Conservation (phyloP, 1,140 invertebrate species). For the Adoxophyes honmai region DNA sequence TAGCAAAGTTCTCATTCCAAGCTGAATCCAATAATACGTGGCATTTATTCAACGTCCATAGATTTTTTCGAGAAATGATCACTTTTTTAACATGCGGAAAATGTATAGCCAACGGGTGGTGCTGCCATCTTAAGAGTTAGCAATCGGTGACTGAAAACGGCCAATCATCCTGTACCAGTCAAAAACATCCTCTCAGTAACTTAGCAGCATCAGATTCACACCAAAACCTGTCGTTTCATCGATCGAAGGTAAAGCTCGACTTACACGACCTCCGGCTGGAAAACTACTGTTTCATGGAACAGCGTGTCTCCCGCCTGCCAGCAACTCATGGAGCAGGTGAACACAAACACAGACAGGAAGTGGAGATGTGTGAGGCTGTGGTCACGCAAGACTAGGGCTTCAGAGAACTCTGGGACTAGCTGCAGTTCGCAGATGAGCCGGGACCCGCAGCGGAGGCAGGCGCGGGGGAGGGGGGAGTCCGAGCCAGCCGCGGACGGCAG, state of each 20-base stretch:
- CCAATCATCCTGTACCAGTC: no score
- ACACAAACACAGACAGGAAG: constrained; percentile 89
- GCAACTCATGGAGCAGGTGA: constrained; percentile 89
- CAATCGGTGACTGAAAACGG: no score
- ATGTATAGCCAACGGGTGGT: no score
- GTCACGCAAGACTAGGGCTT: constrained; percentile 80
- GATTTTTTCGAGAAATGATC: no score
- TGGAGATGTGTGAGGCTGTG: constrained; percentile 78
- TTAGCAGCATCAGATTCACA: no score
- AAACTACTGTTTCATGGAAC: constrained; percentile 84
- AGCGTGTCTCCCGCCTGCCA: constrained; percentile 84
- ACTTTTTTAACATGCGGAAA: no score
- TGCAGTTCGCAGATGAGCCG: constrained; percentile 89
- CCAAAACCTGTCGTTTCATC: no score
- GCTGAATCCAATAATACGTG: no score
- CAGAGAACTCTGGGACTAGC: constrained; percentile 86
- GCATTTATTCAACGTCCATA: no score
- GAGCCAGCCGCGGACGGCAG: constrained; percentile 10
- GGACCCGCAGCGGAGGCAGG: constrained; percentile 84
- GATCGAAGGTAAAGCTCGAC: background rate
- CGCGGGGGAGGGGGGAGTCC: constrained; percentile 52
- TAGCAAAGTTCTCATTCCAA: no score
- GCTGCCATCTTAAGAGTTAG: no score
- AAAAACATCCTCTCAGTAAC: no score
- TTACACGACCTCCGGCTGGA: constrained; percentile 83